Conservation (phyloP, 1,140 invertebrate genomes). For the Bombus sylvicola region DNA sequence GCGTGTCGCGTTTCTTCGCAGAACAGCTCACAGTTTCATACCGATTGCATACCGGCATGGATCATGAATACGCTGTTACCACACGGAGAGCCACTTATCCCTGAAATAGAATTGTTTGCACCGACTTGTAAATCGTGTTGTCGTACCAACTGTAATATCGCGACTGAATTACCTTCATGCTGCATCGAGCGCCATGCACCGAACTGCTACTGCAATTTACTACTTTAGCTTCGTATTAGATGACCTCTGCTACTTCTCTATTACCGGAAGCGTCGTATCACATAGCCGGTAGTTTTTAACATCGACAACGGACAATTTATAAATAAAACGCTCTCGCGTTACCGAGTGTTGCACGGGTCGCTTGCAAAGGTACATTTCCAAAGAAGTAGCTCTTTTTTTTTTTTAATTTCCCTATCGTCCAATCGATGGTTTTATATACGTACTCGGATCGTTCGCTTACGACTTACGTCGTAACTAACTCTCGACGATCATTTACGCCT, state of each 20-base stretch:
- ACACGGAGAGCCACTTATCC: conserved; percentile 29
- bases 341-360: neutral
- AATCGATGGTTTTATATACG: neutral
- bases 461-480: neutral
- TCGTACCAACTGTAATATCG: conserved; percentile 50
- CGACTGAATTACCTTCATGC: conserved; percentile 57
- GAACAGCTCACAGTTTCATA: neutral
- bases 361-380: neutral
- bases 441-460: neutral
- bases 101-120: conserved; percentile 65
- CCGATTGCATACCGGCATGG: neutral
- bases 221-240: conserved; percentile 58
- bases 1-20: conserved; percentile 17
- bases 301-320: neutral
- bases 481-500: neutral
- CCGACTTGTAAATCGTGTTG: conserved; percentile 58
- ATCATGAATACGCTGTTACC: neutral
- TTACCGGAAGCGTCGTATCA: conserved; percentile 43
- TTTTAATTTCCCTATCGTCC: neutral
- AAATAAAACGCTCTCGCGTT: neutral
- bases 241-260: conserved; percentile 52
- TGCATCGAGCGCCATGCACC: neutral
- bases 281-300: neutral
- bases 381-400: neutral
- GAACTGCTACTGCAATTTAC: conserved; percentile 54